phyloP scores from a whole-genome alignment of 2,113 vertebrate genomes.

The Phaetusa simplex region DNA sequence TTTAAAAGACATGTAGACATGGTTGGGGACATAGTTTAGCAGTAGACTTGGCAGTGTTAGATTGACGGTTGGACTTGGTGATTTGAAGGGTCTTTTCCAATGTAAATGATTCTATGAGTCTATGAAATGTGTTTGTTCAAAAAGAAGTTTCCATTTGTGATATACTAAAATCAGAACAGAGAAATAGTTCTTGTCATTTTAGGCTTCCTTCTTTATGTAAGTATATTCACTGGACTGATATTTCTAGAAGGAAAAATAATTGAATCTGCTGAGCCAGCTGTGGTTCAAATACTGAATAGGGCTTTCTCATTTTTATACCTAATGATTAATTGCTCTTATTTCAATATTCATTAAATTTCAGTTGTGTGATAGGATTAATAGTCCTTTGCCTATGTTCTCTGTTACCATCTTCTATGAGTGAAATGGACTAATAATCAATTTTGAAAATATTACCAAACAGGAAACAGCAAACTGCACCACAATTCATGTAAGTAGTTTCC shows the following conservation, averaged over 20 bases:
- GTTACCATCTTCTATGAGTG: neutral
- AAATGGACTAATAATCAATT: neutral
- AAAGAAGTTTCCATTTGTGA: neutral
- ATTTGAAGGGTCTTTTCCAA: neutral
- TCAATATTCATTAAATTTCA: neutral
- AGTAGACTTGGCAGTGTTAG: fast-evolving
- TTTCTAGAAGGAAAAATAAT: neutral
- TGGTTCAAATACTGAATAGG: neutral
- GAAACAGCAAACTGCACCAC: neutral
- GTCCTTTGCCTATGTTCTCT: neutral
- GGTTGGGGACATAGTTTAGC: no score
- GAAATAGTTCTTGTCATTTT: neutral
- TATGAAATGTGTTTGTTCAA: neutral
- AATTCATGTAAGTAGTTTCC: neutral
- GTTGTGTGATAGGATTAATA: neutral
- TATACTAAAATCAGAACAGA: neutral
- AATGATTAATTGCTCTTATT: neutral
- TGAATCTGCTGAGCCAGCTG: neutral
- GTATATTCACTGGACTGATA: neutral
- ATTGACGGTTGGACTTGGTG: neutral
- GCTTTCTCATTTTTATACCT: neutral
- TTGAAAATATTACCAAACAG: neutral
- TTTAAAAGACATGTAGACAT: neutral
- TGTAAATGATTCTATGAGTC: neutral
- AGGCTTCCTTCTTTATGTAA: neutral